Conservation (phyloP, 2,113 vertebrate species). For the Galemys pyrenaicus region DNA sequence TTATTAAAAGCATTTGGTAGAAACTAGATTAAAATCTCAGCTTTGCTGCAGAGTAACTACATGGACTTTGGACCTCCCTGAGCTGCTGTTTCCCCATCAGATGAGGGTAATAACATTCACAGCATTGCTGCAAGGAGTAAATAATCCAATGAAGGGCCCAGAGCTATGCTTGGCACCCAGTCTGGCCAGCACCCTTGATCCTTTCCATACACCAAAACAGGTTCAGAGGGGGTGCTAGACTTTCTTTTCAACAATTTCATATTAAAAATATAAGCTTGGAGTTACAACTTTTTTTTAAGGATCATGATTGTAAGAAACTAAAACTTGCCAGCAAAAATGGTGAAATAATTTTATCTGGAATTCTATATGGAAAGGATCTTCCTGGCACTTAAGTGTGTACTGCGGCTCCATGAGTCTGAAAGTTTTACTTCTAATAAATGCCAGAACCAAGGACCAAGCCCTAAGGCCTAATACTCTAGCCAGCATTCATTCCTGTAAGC, state of each 20-base stretch:
- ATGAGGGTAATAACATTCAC: neutral
- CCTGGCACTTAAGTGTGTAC: neutral
- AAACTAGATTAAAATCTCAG: conserved; percentile 32
- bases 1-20: neutral
- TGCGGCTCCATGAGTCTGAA: neutral
- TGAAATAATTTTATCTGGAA: conserved; percentile 35
- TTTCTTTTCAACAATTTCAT: neutral
- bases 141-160: neutral
- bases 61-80: neutral
- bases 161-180: neutral
- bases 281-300: neutral
- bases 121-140: neutral
- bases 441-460: neutral
- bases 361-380: neutral
- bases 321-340: neutral
- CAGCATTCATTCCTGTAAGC: neutral
- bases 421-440: neutral
- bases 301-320: neutral
- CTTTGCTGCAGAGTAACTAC: neutral
- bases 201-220: neutral
- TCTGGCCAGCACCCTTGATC: neutral
- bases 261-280: neutral
- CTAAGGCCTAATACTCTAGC: neutral
- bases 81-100: neutral
- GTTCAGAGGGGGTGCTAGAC: neutral